Percentiles rank a stretch among this genome's conserved stretches.
Conservation (phyloP, 2,888 invertebrate genomes). For the Lasioglossum vierecki region DNA sequence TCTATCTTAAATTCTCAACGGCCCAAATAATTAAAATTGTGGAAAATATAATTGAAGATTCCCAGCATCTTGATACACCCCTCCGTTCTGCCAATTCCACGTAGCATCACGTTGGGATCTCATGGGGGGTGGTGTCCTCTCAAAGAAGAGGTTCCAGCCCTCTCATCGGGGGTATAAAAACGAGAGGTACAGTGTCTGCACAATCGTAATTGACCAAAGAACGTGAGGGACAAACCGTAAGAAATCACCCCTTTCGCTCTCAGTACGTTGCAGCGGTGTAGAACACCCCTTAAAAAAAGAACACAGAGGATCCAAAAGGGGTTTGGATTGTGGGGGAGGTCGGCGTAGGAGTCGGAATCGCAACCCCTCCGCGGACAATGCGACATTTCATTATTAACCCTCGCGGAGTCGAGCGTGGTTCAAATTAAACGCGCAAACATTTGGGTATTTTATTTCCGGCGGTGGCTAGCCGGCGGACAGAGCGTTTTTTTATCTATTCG, state of each 20-base stretch:
- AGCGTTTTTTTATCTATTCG: constrained; percentile 71
- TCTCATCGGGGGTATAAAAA: neutral
- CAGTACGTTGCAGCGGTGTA: neutral
- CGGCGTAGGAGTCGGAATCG: constrained; percentile 16
- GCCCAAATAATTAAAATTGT: neutral
- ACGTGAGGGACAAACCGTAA: neutral
- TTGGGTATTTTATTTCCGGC: constrained; percentile 72
- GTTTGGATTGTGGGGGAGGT: constrained; percentile 6
- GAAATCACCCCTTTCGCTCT: neutral
- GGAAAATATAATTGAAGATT: neutral
- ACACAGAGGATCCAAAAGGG: constrained; percentile 2
- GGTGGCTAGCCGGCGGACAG: constrained; percentile 41
- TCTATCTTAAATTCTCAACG: neutral
- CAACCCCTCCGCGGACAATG: constrained; percentile 76
- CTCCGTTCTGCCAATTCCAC: neutral
- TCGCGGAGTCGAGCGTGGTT: constrained; percentile 49
- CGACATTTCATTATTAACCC: constrained; percentile 78
- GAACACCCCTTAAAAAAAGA: neutral
- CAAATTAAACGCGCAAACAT: constrained; percentile 71
- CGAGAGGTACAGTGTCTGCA: neutral
- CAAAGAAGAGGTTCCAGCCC: neutral
- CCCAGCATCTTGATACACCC: neutral
- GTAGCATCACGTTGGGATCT: neutral
- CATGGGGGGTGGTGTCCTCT: neutral
- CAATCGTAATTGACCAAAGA: constrained; percentile 7